Percentiles rank a stretch among this genome's conserved stretches.
These are phyloP conservation scores for Meloidogyne chitwoodi DNA, from an alignment of 1,140 invertebrate species.

Conservation along the genomic window DNA sequence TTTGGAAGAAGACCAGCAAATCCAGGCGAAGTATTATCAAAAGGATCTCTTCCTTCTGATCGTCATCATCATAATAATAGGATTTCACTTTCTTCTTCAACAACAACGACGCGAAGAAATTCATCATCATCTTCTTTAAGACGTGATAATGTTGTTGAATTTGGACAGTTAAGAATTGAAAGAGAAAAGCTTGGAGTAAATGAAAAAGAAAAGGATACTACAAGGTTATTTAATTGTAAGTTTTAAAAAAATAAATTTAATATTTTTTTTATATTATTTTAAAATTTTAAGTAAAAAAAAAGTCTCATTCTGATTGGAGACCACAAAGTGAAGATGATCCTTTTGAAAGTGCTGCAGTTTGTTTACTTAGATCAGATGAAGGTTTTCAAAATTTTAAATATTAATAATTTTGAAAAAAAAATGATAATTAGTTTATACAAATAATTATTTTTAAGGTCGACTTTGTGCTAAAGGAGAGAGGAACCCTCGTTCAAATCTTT, in stretches of 20 bases:
- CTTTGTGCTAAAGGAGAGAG: not conserved
- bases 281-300: not conserved
- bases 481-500: not conserved
- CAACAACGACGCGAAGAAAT: not conserved
- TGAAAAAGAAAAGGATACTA: not conserved
- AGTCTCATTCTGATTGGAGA: not conserved
- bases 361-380: not conserved
- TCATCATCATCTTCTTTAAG: not conserved
- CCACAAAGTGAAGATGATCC: not conserved
- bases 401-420: too few species aligned
- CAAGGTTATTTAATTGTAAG: not conserved
- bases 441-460: not conserved
- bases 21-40: slow-evolving; percentile 50
- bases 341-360: not conserved
- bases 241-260: too few species aligned
- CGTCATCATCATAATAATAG: slow-evolving; percentile 14
- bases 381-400: not conserved
- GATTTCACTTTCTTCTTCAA: not conserved
- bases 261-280: not conserved
- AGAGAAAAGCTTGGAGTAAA: not conserved
- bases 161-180: not conserved
- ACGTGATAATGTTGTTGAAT: not conserved
- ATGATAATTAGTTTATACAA: too few species aligned
- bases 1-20: slow-evolving; percentile 47
- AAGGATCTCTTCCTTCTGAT: slow-evolving; percentile 49